Conservation (phyloP, 2,888 invertebrate species). For the Agonopterix alstromeriana region DNA sequence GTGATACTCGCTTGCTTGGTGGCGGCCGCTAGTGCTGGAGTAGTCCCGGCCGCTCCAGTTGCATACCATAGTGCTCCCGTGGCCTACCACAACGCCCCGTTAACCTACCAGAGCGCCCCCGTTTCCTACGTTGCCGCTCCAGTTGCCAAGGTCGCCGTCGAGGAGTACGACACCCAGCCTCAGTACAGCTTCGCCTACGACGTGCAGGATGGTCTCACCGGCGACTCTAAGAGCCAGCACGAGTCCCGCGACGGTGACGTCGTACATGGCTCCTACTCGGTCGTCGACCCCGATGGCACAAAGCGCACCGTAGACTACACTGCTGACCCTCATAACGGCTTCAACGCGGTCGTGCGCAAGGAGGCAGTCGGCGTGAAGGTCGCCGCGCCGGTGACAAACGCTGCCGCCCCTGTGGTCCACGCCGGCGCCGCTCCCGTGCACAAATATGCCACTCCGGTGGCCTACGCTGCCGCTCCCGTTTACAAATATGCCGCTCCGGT, state of each 20-base stretch:
- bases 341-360: conserved; percentile 75
- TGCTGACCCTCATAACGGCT: conserved; percentile 65
- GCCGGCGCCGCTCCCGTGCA: conserved; percentile 32
- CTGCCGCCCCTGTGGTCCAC: conserved; percentile 14
- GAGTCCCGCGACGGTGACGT: conserved; percentile 64
- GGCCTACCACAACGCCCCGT: conserved; percentile 26
- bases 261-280: conserved; percentile 71
- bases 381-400: not conserved
- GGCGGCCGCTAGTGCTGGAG: conserved; percentile 38
- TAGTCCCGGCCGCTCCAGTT: conserved; percentile 28
- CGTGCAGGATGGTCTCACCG: conserved; percentile 73
- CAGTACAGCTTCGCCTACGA: conserved; percentile 74
- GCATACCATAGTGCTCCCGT: conserved; percentile 3
- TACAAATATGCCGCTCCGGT: conserved; percentile 8
- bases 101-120: conserved; percentile 30
- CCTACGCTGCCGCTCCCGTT: conserved; percentile 19
- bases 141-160: conserved; percentile 72
- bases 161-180: conserved; percentile 48
- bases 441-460: conserved; percentile 24
- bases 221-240: conserved; percentile 63
- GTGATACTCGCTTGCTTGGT: conserved; percentile 39
- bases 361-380: conserved; percentile 36
- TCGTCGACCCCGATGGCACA: conserved; percentile 75
- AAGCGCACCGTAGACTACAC: conserved; percentile 74
- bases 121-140: conserved; percentile 32